phyloP scores from a whole-genome alignment of 2,113 vertebrate genomes.

The Mus musculus region DNA sequence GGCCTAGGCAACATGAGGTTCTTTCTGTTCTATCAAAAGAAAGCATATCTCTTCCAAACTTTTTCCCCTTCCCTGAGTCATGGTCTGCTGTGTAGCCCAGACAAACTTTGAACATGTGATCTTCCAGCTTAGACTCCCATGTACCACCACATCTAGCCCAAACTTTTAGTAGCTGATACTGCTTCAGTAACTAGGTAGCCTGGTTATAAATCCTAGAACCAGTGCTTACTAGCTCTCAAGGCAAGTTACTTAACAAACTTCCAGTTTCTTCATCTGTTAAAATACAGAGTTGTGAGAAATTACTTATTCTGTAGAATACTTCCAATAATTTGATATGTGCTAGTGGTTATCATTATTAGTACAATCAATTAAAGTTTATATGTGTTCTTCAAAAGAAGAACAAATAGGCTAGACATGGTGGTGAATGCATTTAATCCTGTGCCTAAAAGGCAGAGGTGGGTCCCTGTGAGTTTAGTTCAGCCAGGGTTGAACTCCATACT shows the following conservation, averaged over 20 bases:
- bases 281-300: neutral
- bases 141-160: neutral
- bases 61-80: neutral
- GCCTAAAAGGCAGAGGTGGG: neutral
- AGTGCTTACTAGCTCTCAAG: neutral
- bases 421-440: neutral
- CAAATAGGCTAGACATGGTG: neutral
- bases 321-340: constrained; percentile 20
- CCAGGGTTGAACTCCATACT: neutral
- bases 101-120: neutral
- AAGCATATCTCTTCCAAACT: neutral
- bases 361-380: constrained; percentile 1
- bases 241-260: neutral
- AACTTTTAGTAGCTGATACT: neutral
- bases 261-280: constrained; percentile 42
- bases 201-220: neutral
- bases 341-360: neutral
- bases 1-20: neutral
- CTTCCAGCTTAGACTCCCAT: neutral
- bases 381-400: constrained; percentile 25
- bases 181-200: neutral
- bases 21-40: neutral
- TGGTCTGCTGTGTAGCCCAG: neutral
- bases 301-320: constrained; percentile 12
- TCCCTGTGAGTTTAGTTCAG: neutral